Conservation (phyloP, 2,888 invertebrate species). For the Yponomeuta plumbellus region DNA sequence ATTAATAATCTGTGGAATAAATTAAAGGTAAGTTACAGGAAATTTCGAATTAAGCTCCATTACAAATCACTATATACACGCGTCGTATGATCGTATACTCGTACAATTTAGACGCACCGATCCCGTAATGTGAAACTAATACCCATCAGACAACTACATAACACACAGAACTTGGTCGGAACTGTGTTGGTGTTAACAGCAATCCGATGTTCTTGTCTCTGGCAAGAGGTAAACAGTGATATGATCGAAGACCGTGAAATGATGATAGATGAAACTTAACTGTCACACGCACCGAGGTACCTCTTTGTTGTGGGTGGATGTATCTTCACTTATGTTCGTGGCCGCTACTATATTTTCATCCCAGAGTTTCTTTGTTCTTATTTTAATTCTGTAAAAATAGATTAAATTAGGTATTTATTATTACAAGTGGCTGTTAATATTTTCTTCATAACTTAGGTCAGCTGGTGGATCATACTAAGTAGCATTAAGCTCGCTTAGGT, state of each 20-base stretch:
- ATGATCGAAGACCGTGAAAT: slow-evolving; percentile 65
- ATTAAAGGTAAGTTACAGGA: no score
- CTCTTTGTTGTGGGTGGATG: slow-evolving; percentile 1
- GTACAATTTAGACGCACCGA: slow-evolving; percentile 6
- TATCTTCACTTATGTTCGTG: background rate
- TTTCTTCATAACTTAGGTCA: no score
- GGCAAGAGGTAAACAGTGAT: slow-evolving; percentile 58
- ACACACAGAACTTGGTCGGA: slow-evolving; percentile 23
- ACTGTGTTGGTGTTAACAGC: slow-evolving; percentile 62
- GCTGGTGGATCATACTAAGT: no score
- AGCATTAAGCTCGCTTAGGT: no score
- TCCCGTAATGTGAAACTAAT: slow-evolving; percentile 16
- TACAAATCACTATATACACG: background rate
- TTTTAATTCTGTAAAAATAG: no score
- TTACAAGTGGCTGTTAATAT: no score
- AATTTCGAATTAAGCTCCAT: no score
- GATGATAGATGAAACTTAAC: slow-evolving; percentile 71
- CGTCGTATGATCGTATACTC: background rate
- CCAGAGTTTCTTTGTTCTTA: no score
- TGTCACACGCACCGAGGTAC: slow-evolving; percentile 50
- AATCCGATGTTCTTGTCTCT: slow-evolving; percentile 67
- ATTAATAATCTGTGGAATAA: no score
- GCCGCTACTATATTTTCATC: no score
- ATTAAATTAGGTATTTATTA: no score
- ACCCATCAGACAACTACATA: slow-evolving; percentile 9